These are phyloP conservation scores for Gnathonemus echidnorhynchus DNA, from an alignment of 2,113 vertebrate genomes.

Conservation along the genomic window DNA sequence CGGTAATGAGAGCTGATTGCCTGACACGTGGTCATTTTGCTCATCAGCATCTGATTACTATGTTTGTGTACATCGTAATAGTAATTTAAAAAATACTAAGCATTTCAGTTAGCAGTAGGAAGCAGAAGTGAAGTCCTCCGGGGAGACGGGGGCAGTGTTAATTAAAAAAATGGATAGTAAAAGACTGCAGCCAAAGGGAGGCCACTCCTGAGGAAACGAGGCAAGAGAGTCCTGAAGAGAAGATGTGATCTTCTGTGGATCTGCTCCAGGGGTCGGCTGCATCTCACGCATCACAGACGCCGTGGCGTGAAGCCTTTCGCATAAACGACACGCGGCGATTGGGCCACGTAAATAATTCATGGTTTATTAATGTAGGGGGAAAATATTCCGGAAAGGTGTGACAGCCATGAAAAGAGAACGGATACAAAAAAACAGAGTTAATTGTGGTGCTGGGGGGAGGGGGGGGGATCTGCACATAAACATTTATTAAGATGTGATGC, in stretches of 20 bases:
- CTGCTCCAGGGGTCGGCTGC: background rate
- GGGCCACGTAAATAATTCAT: background rate
- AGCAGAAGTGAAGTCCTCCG: background rate
- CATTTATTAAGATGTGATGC: slow-evolving; percentile 1
- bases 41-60: background rate
- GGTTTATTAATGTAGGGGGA: background rate
- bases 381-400: background rate
- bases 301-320: background rate
- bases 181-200: background rate
- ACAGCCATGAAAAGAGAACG: background rate
- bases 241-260: background rate
- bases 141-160: background rate
- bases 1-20: background rate
- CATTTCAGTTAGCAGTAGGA: background rate
- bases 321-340: background rate
- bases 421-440: background rate
- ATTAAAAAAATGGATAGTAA: background rate
- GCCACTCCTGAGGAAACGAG: background rate
- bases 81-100: background rate
- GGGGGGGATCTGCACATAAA: background rate
- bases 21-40: background rate
- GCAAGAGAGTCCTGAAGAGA: background rate
- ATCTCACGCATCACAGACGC: background rate
- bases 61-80: background rate
- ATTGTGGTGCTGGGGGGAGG: background rate